Evolutionary conservation across 1,140 invertebrate species (phyloP).

Genomic region (Epicauta chinensis): DNA sequence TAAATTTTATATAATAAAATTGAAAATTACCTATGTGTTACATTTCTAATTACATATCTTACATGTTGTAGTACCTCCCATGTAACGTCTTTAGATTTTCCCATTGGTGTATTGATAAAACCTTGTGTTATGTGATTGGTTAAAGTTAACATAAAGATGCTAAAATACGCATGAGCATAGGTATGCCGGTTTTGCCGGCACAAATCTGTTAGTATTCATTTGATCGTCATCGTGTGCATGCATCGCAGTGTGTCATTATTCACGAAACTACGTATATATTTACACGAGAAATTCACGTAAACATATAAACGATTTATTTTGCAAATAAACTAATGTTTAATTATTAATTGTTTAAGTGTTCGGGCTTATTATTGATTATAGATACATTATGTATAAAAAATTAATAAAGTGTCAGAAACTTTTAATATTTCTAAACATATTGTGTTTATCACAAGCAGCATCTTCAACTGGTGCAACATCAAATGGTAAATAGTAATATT

Average conservation of each 20-base stretch:
- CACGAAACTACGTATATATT: too few relatives aligned
- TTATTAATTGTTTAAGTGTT: too few relatives aligned
- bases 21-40: slow-evolving; percentile 38
- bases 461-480: slow-evolving; percentile 27
- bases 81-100: slow-evolving; percentile 41
- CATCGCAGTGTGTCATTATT: neutral
- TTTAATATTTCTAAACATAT: slow-evolving; percentile 18
- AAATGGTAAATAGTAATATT: slow-evolving; percentile 27
- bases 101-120: slow-evolving; percentile 39
- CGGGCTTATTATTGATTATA: too few relatives aligned
- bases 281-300: neutral
- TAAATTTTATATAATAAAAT: neutral
- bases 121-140: slow-evolving; percentile 37
- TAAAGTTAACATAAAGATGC: slow-evolving; percentile 20
- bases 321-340: too few relatives aligned
- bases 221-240: slow-evolving; percentile 6
- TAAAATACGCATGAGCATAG: slow-evolving; percentile 36
- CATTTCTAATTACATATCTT: slow-evolving; percentile 43
- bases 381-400: slow-evolving; percentile 7
- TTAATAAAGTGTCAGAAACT: slow-evolving; percentile 15
- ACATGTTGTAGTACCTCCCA: slow-evolving; percentile 39
- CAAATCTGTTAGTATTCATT: slow-evolving; percentile 24
- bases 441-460: slow-evolving; percentile 20
- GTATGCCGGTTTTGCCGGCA: slow-evolving; percentile 25
- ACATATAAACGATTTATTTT: neutral